Base-by-base conservation (phyloP, 1,140 invertebrate species). In the Hylaeus anthracinus region DNA sequence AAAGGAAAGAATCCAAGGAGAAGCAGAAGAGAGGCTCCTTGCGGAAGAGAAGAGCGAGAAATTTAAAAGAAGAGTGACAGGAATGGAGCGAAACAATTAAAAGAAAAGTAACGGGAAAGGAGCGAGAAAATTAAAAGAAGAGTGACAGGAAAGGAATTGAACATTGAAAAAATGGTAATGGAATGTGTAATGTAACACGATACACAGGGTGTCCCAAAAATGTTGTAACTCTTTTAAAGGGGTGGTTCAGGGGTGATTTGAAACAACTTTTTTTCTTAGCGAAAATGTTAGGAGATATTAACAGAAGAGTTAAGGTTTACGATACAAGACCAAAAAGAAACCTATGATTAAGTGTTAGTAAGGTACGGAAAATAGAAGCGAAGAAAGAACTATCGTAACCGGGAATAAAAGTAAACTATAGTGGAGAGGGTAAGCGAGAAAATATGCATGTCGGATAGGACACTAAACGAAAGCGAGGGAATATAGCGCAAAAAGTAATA, bases 371-470 rank as follows among this genome's bases (percentile, higher is more conserved):
- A 70, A 48, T 5, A 10, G 26, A 8, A 65, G 51, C 55, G 15
- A 15, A 3, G 55, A 4, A 56, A 56, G 12, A 56, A 56, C 8
- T 3, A 56, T 4, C 12, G 55, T 15, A 56, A 14, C 55, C 4
- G 2, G 14, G 15, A 41, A 63, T 41, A 63, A 41, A n/a, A 63
- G 41, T 2, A 39, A 81, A 43, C 41, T 1, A 53, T n/a, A n/a
- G 41, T 53, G 26, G 26, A 39, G 26, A 55, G 41, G 26, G 15
- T 26, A 45, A 26, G 8, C 12, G 67, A 26, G n/a, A 26, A 41
- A 51, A 43, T 48, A 5, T 8, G 4, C 12, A 45, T n/a, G 26
- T 58, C 43, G 69, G 63, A 72, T 72, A 78, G 74, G 74, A 84
- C 79, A 2, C 4, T 8, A 51, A 51, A 70, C 15, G 43, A 61